phyloP scores from a whole-genome alignment of 2,888 invertebrate genomes.

The Clostera curtula region DNA sequence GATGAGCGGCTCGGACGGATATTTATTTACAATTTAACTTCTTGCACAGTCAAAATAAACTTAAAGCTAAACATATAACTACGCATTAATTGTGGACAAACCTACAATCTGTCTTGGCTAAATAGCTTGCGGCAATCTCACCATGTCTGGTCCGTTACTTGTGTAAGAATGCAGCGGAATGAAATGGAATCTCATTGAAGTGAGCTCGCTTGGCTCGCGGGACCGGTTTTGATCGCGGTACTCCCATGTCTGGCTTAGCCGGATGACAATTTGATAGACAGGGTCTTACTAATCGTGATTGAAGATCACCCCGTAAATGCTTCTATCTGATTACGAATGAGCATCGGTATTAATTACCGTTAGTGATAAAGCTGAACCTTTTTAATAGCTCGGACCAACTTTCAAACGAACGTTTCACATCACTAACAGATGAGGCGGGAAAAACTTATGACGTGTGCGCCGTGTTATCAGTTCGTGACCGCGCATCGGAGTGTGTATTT shows the following conservation, averaged over 20 bases:
- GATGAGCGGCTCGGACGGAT: constrained; percentile 21
- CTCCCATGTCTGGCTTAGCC: constrained; percentile 44
- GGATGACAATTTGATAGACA: constrained; percentile 64
- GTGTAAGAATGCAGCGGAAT: constrained; percentile 69
- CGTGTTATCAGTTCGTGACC: constrained; percentile 31
- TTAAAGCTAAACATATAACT: too few species aligned
- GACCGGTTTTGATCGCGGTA: constrained; percentile 59
- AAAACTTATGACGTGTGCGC: constrained; percentile 34
- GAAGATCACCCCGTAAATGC: constrained; percentile 21
- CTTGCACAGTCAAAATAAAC: constrained; percentile 29
- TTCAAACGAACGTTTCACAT: constrained; percentile 11
- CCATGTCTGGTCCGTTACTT: constrained; percentile 60
- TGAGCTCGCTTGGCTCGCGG: constrained; percentile 46
- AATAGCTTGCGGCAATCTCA: constrained; percentile 31
- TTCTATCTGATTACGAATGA: constrained; percentile 17
- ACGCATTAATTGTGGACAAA: too few species aligned
- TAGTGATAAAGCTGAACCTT: constrained; percentile 3
- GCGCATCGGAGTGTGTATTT: constrained; percentile 11
- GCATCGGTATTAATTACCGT: constrained; percentile 18
- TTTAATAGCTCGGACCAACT: constrained; percentile 1
- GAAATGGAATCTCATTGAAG: constrained; percentile 73
- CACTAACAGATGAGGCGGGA: constrained; percentile 34
- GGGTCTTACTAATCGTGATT: constrained; percentile 41
- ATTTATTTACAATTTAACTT: constrained; percentile 34
- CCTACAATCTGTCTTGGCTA: too few species aligned